Evolutionary conservation across 2,888 invertebrate genomes (phyloP), one percentile per base, ranked within the genome.

Genomic region (Capitulum mitella): DNA sequence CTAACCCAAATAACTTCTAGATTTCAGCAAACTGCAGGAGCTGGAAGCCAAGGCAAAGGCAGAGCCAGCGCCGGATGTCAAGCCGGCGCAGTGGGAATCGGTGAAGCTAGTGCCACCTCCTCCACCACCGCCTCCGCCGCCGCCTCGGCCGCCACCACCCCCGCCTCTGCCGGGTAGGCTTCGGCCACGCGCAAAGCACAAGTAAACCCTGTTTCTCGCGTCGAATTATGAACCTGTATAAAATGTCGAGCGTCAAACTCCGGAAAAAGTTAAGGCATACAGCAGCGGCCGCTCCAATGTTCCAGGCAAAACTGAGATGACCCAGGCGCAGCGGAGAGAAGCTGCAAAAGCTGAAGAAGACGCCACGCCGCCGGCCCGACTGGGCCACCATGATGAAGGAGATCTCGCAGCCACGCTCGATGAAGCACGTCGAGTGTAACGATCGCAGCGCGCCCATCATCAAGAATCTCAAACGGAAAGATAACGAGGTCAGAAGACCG

Each of bases 361-460:
- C 93, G 82, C 93, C 94, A 0, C 89, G 94, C 82, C 91, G 89
- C 84, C 89, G 94, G 82, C 95, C 95, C 0, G 95, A 95, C 85
- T 95, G 94, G 94, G 92, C 90, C n/a, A 90, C 91, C 83, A 92
- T 95, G 91, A 92, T 95, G 91, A 94, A 94, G 85, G 95, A 94
- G 85, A 92, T 95, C 29, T 16, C 29, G 14, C 1, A 29, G n/a
- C 75, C 75, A 14, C n/a, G 29, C 3, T 0, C 10, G 14, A 40
- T 75, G 43, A 43, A 29, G 43, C 26, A n/a, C 0, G 75, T 75
- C 29, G 43, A 75, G 43, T 75, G 75, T 26, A 75, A 75, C 29
- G 75, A 75, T 19, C 75, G 75, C 29, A 75, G 75, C 19, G 43
- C 75, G 0, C 75, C 75, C 0, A 46, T 75, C 46, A 14, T 75